Percentiles rank a stretch among this genome's conserved stretches.
Evolutionary conservation across 64 coral and sea anemone genomes (phyloP).

Genomic region (Montipora efflorescens): DNA sequence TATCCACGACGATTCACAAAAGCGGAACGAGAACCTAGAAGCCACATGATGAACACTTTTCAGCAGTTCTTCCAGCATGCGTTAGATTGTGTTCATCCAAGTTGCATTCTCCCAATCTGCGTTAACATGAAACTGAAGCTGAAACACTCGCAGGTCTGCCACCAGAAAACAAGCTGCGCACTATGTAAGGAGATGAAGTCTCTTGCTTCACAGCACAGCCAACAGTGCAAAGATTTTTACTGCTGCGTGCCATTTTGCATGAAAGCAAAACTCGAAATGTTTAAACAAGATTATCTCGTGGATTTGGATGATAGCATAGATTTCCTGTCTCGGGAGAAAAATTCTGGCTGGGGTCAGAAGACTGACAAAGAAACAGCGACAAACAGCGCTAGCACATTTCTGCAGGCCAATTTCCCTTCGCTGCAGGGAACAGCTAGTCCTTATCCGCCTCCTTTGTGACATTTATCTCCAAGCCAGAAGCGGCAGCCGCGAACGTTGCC

Average conservation of each 20-base stretch:
- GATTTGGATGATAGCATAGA: neutral
- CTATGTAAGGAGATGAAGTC: conserved; percentile 18
- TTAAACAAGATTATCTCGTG: neutral
- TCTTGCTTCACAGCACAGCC: neutral
- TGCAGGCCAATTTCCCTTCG: no score
- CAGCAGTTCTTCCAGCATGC: conserved; percentile 9
- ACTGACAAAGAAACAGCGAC: neutral
- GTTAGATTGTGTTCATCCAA: neutral
- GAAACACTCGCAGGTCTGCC: neutral
- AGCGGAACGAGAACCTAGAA: no score
- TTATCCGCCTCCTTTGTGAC: no score
- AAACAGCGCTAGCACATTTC: no score
- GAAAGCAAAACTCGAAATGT: neutral
- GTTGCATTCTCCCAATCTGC: neutral
- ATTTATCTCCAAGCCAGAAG: no score
- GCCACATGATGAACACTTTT: no score
- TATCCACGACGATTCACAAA: no score
- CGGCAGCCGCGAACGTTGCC: neutral
- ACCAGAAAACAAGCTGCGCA: neutral
- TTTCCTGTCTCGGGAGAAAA: neutral
- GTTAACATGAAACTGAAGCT: conserved; percentile 17
- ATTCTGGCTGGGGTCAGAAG: neutral
- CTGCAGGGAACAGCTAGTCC: no score
- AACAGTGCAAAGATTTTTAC: neutral
- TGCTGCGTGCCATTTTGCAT: conserved; percentile 17